phyloP scores from a whole-genome alignment of 2,888 invertebrate species.

The Odontocerum albicorne region DNA sequence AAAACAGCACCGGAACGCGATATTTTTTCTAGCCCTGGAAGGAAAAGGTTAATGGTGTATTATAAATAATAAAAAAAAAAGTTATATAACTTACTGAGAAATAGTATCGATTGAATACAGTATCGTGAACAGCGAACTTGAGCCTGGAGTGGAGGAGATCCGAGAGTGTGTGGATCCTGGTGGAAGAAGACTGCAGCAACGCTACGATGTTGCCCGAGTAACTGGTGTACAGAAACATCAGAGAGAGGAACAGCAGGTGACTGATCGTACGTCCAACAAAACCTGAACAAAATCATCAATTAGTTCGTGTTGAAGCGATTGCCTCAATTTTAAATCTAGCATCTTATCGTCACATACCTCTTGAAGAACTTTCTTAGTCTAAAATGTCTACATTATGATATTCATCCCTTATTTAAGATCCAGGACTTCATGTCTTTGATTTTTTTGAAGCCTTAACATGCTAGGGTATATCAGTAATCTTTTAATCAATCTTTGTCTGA shows the following conservation, averaged over 20 bases:
- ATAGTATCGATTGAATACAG: conserved; percentile 68
- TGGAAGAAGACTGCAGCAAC: conserved; percentile 70
- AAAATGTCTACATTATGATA: too few species aligned
- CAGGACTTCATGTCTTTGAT: too few species aligned
- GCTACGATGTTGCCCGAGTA: conserved; percentile 78
- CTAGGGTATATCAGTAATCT: too few species aligned
- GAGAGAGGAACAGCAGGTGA: conserved; percentile 61
- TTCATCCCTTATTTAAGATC: too few species aligned
- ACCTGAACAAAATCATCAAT: conserved; percentile 47
- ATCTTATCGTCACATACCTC: too few species aligned
- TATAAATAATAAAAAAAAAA: background rate
- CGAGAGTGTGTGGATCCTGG: conserved; percentile 63
- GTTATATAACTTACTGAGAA: conserved; percentile 56
- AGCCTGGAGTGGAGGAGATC: conserved; percentile 68
- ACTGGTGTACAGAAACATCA: conserved; percentile 73
- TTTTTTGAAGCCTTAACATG: too few species aligned
- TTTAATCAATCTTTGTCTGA: too few species aligned
- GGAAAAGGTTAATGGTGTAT: background rate
- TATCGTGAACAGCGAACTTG: conserved; percentile 67
- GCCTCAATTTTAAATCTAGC: too few species aligned
- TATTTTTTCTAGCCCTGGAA: background rate
- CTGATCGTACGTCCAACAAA: conserved; percentile 61
- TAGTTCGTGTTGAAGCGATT: too few species aligned
- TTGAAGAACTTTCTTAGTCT: too few species aligned
- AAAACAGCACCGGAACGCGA: too few species aligned